phyloP scores from a whole-genome alignment of 2,797 vertebrate genomes.

The Anabacerthia variegaticeps region DNA sequence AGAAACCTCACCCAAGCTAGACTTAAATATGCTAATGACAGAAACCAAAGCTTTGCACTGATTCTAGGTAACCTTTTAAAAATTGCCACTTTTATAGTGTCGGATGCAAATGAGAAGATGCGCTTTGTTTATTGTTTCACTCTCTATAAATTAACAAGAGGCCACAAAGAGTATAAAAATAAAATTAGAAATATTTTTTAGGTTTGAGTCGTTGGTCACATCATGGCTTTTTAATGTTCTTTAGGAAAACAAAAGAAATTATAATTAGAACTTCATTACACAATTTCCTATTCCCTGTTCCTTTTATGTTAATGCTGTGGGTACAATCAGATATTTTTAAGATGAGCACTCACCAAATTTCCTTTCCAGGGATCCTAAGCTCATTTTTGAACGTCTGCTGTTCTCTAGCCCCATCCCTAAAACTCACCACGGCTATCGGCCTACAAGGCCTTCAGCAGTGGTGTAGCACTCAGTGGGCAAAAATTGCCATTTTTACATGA shows the following conservation, averaged over 20 bases:
- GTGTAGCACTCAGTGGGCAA: background rate
- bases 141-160: background rate
- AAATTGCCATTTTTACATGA: background rate
- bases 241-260: background rate
- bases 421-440: background rate
- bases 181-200: background rate
- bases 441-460: background rate
- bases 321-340: background rate
- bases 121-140: constrained; percentile 33
- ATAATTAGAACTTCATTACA: background rate
- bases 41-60: constrained; percentile 40
- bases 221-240: background rate
- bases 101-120: background rate
- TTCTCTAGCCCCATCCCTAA: background rate
- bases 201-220: background rate
- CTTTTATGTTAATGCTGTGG: background rate
- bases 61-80: constrained; percentile 60
- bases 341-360: background rate
- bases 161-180: background rate
- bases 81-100: background rate
- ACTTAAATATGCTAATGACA: constrained; percentile 65
- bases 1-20: constrained; percentile 55
- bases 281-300: background rate
- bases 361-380: background rate
- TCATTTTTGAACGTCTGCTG: accelerated